Base-by-base conservation (phyloP, 2,113 vertebrate species). In the Nicator chloris region DNA sequence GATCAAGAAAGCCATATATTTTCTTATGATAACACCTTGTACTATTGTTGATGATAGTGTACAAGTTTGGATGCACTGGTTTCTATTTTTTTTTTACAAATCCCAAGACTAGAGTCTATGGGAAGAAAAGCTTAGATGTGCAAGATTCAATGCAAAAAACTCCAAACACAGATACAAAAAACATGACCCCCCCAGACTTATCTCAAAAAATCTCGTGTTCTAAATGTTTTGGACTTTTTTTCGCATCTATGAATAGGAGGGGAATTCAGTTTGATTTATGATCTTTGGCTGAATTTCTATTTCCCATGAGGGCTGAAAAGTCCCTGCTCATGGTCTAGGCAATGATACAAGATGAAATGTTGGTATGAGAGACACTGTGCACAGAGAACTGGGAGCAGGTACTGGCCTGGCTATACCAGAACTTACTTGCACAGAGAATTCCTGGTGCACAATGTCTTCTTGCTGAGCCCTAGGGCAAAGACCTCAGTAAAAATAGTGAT, bases 101-200 rank as follows among this genome's bases (percentile, higher is more conserved):
- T 54, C 22, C 18, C 11, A 64, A 51, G 14, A 35, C 11, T 37
- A 50, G 4, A 70, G 4, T 3, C 30, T 59, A 14, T 11, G 16
- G 33, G 66, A 81, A 79, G 9, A 71, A 49, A 78, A 76, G 2
- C 7, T 54, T 54, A 30, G 12, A 56, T 53, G 11, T 40, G 3
- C 9, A 79, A 65, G 22, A 63, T 27, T 31, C 49, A 68, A 14
- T 14, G 3, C 4, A 51, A 73, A 69, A 54, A 45, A 13, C 1
- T 3, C 23, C 10, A 53, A 66, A 47, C 30, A 35, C 9, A 49
- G 9, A 47, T 11, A 18, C 4, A 33, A 3, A 85, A 53, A 80
- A n/a, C 0, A 2, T 4, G 3, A 9, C 1, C 8, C 3, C 10
- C 2, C 1, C 39, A 45, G 14, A 7, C 37, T 35, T 1, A 22